phyloP scores from a whole-genome alignment of 2,888 invertebrate species.

The Drosophila fungiperda region DNA sequence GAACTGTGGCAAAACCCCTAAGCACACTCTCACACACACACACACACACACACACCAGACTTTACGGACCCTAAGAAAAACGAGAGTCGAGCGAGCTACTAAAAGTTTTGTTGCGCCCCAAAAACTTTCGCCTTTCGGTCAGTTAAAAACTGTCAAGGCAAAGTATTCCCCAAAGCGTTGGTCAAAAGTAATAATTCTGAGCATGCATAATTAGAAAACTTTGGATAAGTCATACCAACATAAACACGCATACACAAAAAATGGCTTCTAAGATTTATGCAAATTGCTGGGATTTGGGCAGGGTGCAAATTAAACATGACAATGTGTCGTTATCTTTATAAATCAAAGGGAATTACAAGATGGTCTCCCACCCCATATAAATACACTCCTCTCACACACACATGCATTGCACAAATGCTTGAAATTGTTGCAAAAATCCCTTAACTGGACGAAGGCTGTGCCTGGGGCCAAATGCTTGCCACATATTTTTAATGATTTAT shows the following conservation, averaged over 20 bases:
- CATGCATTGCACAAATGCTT: conserved; percentile 49
- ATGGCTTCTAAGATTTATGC: conserved; percentile 52
- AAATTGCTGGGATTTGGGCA: conserved; percentile 18
- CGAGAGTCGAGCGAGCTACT: conserved; percentile 16
- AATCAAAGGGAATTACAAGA: conserved; percentile 81
- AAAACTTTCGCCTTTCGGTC: conserved; percentile 68
- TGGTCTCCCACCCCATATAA: conserved; percentile 21
- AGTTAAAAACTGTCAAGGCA: conserved; percentile 65
- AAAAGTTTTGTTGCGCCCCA: conserved; percentile 39
- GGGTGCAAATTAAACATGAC: conserved; percentile 70
- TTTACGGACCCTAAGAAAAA: conserved; percentile 35
- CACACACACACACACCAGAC: conserved; percentile 31
- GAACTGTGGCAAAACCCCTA: conserved; percentile 70
- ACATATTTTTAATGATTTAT: conserved; percentile 83
- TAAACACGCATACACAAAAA: conserved; percentile 7
- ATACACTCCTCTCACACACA: not conserved
- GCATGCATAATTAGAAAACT: conserved; percentile 77
- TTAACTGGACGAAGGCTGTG: conserved; percentile 49
- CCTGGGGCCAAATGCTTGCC: conserved; percentile 13
- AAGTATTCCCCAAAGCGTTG: conserved; percentile 7
- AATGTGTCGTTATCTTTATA: conserved; percentile 77
- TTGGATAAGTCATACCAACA: conserved; percentile 64
- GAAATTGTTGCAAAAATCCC: conserved; percentile 55
- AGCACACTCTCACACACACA: conserved; percentile 47
- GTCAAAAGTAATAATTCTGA: conserved; percentile 61